Conservation (phyloP, 2,888 invertebrate genomes). For the Mesorhabditis sp. region DNA sequence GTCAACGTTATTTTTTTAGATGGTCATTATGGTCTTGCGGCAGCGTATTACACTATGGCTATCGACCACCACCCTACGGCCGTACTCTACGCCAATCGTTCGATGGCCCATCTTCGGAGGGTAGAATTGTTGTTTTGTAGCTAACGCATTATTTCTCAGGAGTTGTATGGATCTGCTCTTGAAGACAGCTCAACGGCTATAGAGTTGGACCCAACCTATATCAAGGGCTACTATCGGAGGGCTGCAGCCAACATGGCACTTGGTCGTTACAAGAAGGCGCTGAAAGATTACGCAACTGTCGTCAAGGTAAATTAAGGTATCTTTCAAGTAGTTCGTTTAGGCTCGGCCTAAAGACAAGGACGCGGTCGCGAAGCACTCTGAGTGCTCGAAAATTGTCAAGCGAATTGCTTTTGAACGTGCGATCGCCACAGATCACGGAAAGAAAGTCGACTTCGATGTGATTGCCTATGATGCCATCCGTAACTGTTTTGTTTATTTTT, state of each 20-base stretch:
- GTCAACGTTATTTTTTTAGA: slow-evolving; percentile 66
- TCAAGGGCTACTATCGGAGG: slow-evolving; percentile 93
- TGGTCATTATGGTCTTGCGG: slow-evolving; percentile 83
- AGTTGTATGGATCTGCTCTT: slow-evolving; percentile 92
- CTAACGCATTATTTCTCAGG: slow-evolving; percentile 59
- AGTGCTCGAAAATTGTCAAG: slow-evolving; percentile 92
- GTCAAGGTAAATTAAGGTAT: slow-evolving; percentile 39
- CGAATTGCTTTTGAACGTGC: slow-evolving; percentile 93
- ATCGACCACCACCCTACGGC: slow-evolving; percentile 80
- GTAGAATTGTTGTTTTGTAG: not conserved
- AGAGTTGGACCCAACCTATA: slow-evolving; percentile 79
- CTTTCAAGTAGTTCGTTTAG: slow-evolving; percentile 68
- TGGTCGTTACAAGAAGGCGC: slow-evolving; percentile 91
- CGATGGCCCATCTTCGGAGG: not conserved
- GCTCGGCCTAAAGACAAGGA: slow-evolving; percentile 88
- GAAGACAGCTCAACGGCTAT: slow-evolving; percentile 86
- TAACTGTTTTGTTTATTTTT: slow-evolving; percentile 2
- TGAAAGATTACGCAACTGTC: slow-evolving; percentile 92
- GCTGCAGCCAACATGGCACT: slow-evolving; percentile 95
- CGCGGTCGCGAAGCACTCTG: slow-evolving; percentile 82
- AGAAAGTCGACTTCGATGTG: slow-evolving; percentile 81
- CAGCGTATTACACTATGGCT: slow-evolving; percentile 78
- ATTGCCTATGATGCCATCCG: slow-evolving; percentile 69
- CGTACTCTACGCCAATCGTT: slow-evolving; percentile 79
- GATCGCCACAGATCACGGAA: slow-evolving; percentile 84